Conservation (phyloP, 2,888 invertebrate species). For the Diaphora mendica region DNA sequence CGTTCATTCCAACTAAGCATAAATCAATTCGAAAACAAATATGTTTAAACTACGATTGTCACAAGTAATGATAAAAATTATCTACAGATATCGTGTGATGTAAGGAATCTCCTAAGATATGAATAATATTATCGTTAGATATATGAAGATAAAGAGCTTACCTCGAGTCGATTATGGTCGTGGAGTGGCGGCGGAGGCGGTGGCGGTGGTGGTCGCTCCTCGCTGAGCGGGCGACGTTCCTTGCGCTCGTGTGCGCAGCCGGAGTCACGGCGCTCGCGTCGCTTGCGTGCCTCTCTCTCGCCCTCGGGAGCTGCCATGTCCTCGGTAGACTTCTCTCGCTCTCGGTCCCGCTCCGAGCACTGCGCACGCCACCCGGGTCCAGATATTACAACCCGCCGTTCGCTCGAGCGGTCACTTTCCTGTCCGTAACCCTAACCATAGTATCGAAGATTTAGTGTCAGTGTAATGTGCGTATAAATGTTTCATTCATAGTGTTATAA, state of each 20-base stretch:
- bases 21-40: not conserved
- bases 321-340: constrained; percentile 73
- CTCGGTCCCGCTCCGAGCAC: constrained; percentile 77
- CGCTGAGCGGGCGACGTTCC: constrained; percentile 80
- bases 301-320: constrained; percentile 85
- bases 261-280: constrained; percentile 88
- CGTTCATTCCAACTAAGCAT: not conserved
- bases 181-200: constrained; percentile 80
- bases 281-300: constrained; percentile 87
- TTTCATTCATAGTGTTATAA: constrained; percentile 44
- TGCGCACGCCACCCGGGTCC: constrained; percentile 83
- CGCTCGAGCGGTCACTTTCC: constrained; percentile 80
- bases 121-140: not conserved
- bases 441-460: constrained; percentile 64
- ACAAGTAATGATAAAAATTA: not conserved
- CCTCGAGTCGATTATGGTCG: constrained; percentile 81
- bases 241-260: constrained; percentile 83
- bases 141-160: constrained; percentile 32
- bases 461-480: constrained; percentile 64
- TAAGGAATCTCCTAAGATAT: not conserved
- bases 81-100: not conserved
- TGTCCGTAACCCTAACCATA: constrained; percentile 81
- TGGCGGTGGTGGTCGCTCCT: constrained; percentile 78
- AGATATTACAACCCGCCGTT: constrained; percentile 81
- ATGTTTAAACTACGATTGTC: not conserved